Percentiles rank a stretch among this genome's conserved stretches.
Conservation (phyloP, 1,140 invertebrate genomes). For the fruit fly (Drosophila melanogaster) region Release_6_plus_ISO1_MT NC_004354.4:22748501-22749000, state of each 20-base stretch:
- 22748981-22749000: background rate
- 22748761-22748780: constrained; percentile 15
- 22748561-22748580: too few relatives aligned
- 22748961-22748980: constrained; percentile 31
- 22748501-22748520: too few relatives aligned
- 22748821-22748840: constrained; percentile 79
- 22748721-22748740: constrained; percentile 28
- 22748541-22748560: too few relatives aligned
- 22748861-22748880: constrained; percentile 10
- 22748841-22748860: constrained; percentile 69
- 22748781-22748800: constrained; percentile 75
- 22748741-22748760: constrained; percentile 59
- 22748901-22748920: constrained; percentile 62
- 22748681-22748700: background rate
- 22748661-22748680: background rate
- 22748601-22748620: too few relatives aligned
- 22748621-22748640: too few relatives aligned
- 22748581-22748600: too few relatives aligned
- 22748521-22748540: too few relatives aligned
- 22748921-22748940: constrained; percentile 48
- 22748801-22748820: constrained; percentile 83
- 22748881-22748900: constrained; percentile 8
- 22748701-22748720: constrained; percentile 3
- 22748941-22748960: constrained; percentile 55
- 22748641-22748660: background rate